phyloP scores from a whole-genome alignment of 2,113 vertebrate species.

The Dicerorhinus sumatrensis region DNA sequence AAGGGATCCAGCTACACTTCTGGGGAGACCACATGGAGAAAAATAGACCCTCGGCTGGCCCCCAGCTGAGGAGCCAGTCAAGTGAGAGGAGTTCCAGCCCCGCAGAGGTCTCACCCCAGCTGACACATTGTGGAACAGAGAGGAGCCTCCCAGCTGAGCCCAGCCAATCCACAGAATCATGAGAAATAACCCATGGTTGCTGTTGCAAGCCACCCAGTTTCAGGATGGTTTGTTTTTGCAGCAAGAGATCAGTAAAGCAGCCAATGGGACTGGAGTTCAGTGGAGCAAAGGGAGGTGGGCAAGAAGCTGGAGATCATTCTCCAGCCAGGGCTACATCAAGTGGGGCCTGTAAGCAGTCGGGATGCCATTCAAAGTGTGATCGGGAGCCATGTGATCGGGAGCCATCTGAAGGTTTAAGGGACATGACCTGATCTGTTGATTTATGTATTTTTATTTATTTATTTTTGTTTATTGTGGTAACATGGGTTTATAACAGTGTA shows the following conservation, averaged over 20 bases:
- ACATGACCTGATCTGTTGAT: background rate
- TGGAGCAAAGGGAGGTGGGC: background rate
- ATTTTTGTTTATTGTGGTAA: too few species aligned
- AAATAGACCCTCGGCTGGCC: background rate
- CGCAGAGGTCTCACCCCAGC: background rate
- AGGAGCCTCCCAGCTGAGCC: background rate
- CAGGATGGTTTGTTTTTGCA: background rate
- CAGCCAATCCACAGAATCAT: background rate
- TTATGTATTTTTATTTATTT: background rate
- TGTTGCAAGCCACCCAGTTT: background rate
- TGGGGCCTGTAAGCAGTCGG: rapidly evolving
- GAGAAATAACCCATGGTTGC: background rate
- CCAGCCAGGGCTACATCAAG: background rate
- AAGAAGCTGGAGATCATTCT: background rate
- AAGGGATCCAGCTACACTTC: background rate
- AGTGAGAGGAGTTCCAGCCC: background rate
- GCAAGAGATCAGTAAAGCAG: background rate
- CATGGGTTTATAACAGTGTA: too few species aligned
- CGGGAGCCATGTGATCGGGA: background rate
- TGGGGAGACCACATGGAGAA: background rate
- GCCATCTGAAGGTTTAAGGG: background rate
- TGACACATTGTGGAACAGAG: background rate
- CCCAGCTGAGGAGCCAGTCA: background rate
- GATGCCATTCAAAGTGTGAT: background rate
- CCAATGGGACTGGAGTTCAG: too few species aligned